A percentile compares a stretch with the other conserved stretches of the same genome.
Conservation (phyloP, 2,113 vertebrate species). For the Odobenus rosmarus region DNA sequence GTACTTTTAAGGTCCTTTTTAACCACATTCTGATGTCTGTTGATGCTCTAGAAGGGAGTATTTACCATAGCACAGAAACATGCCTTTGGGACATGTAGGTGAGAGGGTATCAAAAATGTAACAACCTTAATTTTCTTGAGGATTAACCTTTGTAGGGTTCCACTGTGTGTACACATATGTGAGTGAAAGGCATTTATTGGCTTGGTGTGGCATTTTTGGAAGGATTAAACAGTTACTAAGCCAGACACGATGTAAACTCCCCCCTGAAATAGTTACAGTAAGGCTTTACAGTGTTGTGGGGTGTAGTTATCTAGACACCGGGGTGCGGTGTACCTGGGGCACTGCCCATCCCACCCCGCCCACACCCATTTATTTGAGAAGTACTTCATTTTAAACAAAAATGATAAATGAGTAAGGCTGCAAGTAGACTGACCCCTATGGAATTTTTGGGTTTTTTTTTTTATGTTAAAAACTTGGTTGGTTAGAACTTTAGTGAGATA, state of each 20-base stretch:
- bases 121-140: neutral
- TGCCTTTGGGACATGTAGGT: neutral
- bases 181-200: neutral
- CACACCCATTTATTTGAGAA: neutral
- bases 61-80: neutral
- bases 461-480: neutral
- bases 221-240: neutral
- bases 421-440: neutral
- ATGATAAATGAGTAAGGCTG: neutral
- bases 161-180: rapidly evolving
- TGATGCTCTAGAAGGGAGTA: neutral
- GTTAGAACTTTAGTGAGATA: neutral
- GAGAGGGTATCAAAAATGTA: neutral
- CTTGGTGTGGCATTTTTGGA: neutral
- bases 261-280: neutral
- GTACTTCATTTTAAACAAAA: neutral
- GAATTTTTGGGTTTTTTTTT: neutral
- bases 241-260: too few relatives aligned
- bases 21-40: neutral
- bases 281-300: neutral
- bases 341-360: neutral
- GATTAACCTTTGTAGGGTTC: neutral
- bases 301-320: neutral
- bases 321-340: neutral
- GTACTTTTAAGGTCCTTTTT: neutral